Conservation (phyloP, 2,797 vertebrate species). For the Psittacula echo region DNA sequence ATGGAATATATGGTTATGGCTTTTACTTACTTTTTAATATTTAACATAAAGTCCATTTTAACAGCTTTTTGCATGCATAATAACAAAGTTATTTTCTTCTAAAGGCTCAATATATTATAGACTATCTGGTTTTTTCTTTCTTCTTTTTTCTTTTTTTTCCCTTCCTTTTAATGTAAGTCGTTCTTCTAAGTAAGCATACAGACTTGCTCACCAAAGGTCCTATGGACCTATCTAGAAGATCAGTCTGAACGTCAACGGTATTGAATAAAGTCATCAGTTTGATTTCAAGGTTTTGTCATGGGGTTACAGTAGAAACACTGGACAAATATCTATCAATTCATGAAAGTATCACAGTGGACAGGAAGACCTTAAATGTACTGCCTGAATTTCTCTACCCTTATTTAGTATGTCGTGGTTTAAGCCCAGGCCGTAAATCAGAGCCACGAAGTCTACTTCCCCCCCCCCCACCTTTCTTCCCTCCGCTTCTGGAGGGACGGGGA, state of each 20-base stretch:
- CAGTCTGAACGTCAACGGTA: neutral
- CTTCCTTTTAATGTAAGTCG: neutral
- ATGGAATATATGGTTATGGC: neutral
- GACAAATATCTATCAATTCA: neutral
- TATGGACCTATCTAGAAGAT: neutral
- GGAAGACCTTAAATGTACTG: neutral
- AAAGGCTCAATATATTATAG: neutral
- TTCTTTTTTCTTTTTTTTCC: neutral
- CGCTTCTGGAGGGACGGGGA: too few relatives aligned
- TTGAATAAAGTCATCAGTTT: neutral
- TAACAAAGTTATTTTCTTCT: neutral
- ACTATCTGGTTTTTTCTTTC: neutral
- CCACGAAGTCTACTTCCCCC: too few relatives aligned
- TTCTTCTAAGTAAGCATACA: neutral
- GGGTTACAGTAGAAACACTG: neutral
- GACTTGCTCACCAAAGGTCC: neutral
- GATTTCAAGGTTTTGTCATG: neutral
- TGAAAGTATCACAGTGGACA: neutral
- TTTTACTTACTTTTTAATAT: conserved; percentile 14
- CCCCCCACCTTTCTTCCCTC: too few relatives aligned
- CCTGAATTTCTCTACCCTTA: neutral
- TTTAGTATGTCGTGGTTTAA: neutral
- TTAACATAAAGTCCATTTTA: neutral
- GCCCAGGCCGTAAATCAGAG: too few relatives aligned
- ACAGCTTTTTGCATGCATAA: neutral